A percentile compares a stretch with the other conserved stretches of the same genome.
Conservation (phyloP, 2,113 vertebrate genomes). For the Myotis lucifugus region DNA sequence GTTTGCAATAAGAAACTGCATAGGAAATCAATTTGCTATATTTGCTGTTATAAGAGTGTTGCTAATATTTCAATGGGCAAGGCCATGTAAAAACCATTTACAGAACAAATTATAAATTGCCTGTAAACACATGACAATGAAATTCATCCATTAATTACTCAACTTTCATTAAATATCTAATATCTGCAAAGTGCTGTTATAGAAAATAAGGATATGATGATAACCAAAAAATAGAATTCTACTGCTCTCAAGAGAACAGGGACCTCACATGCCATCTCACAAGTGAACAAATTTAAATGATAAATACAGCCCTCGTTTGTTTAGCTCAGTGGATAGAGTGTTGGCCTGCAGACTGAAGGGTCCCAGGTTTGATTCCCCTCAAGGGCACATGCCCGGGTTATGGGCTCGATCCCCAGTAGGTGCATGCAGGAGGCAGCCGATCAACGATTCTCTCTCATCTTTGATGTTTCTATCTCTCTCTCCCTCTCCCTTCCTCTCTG, state of each 20-base stretch:
- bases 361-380: no score
- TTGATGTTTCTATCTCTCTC: no score
- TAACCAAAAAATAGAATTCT: neutral
- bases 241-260: neutral
- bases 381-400: no score
- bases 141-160: neutral
- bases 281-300: neutral
- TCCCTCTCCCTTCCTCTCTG: no score
- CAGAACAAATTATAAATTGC: neutral
- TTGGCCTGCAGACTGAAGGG: no score
- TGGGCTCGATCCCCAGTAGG: no score
- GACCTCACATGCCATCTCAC: neutral
- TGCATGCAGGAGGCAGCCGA: no score
- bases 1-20: neutral
- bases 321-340: no score
- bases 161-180: neutral
- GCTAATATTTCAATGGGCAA: neutral
- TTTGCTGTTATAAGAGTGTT: neutral
- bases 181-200: neutral
- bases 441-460: no score
- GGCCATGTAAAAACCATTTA: neutral
- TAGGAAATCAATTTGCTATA: neutral
- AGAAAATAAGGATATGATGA: neutral
- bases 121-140: neutral
- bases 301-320: no score